Evolutionary conservation across 2,113 vertebrate species (phyloP).

Genomic region (Spea bombifrons): DNA sequence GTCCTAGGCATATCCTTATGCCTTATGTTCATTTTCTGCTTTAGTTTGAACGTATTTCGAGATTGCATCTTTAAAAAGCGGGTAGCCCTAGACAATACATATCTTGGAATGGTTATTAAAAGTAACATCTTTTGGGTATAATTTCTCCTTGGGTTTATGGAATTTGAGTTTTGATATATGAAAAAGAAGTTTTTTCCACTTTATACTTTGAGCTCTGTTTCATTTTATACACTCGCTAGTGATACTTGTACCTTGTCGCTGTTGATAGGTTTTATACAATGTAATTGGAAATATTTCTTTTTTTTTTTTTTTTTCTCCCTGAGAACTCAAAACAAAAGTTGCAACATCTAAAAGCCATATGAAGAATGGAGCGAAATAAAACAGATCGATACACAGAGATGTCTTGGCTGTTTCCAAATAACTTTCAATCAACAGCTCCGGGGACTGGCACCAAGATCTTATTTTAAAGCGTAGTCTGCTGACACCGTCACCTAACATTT

Average conservation of each 20-base stretch:
- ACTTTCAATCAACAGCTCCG: slow-evolving; percentile 3
- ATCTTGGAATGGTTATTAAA: too few species aligned
- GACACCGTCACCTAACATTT: not conserved
- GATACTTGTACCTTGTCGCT: not conserved
- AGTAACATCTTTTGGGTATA: too few species aligned
- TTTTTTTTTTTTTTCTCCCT: not conserved
- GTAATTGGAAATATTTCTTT: not conserved
- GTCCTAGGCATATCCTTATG: too few species aligned
- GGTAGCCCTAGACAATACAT: too few species aligned
- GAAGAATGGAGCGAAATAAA: slow-evolving; percentile 7
- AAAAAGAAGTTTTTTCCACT: too few species aligned
- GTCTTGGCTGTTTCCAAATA: not conserved
- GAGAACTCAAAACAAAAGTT: not conserved
- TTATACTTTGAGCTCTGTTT: not conserved
- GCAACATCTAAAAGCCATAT: not conserved
- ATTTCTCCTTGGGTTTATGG: too few species aligned
- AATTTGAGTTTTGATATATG: too few species aligned
- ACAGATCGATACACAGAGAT: slow-evolving; percentile 1
- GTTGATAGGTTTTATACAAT: not conserved
- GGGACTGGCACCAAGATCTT: not conserved
- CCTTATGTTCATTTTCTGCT: too few species aligned
- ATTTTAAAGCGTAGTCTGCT: not conserved
- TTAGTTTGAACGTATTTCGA: too few species aligned
- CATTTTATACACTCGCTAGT: not conserved
- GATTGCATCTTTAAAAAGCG: too few species aligned